Conservation (phyloP, 2,113 vertebrate genomes). For the Castor canadensis region DNA sequence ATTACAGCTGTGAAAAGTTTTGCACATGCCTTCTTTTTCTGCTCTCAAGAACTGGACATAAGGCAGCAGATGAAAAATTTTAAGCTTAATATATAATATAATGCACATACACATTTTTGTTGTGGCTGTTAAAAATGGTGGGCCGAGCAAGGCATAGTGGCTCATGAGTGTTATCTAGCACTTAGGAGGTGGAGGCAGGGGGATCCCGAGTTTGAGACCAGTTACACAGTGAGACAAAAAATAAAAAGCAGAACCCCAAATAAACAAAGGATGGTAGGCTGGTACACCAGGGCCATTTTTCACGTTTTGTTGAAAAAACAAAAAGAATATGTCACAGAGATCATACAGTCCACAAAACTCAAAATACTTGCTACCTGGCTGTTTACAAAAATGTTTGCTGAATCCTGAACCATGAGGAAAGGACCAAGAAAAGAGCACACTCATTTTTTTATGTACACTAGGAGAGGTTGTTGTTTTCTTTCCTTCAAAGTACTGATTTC, state of each 20-base stretch:
- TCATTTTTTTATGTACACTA: background rate
- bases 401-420: background rate
- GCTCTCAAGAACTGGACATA: background rate
- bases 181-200: too few relatives aligned
- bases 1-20: background rate
- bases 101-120: background rate
- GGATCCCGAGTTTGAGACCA: too few relatives aligned
- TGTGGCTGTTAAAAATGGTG: background rate
- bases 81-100: background rate
- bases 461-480: background rate
- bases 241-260: background rate
- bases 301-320: background rate
- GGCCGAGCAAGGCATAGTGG: background rate
- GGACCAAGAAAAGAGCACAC: background rate
- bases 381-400: slow-evolving; percentile 3
- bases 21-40: background rate
- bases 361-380: background rate
- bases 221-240: too few relatives aligned
- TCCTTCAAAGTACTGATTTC: background rate
- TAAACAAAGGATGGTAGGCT: background rate
- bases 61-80: background rate
- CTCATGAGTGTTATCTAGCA: too few relatives aligned
- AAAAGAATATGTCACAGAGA: background rate
- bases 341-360: background rate
- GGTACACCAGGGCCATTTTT: slow-evolving; percentile 15